Evolutionary conservation across 2,113 vertebrate genomes (phyloP).

Genomic region (Elephantulus edwardii): DNA sequence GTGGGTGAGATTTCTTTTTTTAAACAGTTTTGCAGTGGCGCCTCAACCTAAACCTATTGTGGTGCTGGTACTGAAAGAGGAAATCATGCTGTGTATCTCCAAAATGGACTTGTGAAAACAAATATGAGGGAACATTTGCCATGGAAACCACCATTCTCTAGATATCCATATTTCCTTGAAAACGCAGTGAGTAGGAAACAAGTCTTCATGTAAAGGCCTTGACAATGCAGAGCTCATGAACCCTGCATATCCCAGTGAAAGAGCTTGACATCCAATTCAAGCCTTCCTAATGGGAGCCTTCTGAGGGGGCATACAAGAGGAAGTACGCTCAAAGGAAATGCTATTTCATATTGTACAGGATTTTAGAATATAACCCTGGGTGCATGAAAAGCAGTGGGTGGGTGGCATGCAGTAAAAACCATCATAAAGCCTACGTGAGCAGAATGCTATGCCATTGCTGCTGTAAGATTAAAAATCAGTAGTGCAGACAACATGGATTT

Average conservation of each 20-base stretch:
- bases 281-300: neutral
- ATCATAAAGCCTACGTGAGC: neutral
- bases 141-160: conserved; percentile 67
- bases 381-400: neutral
- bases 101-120: conserved; percentile 64
- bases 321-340: conserved; percentile 13
- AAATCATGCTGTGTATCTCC: conserved; percentile 66
- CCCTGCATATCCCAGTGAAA: neutral
- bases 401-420: neutral
- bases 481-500: neutral
- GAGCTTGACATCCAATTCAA: conserved; percentile 39
- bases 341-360: neutral
- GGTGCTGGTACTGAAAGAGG: conserved; percentile 52
- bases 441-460: neutral
- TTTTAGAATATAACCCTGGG: neutral
- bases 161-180: conserved; percentile 59
- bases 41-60: conserved; percentile 50
- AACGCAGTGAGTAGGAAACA: conserved; percentile 49
- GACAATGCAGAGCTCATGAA: conserved; percentile 3
- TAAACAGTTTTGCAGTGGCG: conserved; percentile 4
- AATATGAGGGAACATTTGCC: conserved; percentile 64
- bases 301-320: neutral
- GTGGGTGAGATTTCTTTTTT: conserved; percentile 58
- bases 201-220: conserved; percentile 38
- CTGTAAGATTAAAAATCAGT: conserved; percentile 26